Evolutionary conservation across 1,140 invertebrate genomes (phyloP), one percentile per base, ranked within the genome.

Genomic region (Triops longicaudatus): DNA sequence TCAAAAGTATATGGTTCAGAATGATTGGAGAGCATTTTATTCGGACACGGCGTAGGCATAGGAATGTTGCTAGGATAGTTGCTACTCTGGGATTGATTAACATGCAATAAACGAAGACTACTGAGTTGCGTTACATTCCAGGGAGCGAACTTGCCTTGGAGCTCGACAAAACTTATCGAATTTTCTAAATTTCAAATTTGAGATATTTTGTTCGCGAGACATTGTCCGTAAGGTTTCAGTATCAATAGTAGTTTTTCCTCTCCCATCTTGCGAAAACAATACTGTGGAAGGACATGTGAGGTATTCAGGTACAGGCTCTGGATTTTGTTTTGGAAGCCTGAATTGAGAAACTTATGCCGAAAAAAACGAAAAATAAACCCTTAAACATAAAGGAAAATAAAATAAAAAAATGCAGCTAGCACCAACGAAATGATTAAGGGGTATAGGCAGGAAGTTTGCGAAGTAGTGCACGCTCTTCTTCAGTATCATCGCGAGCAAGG

Each of bases 401-500:
- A 37, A 37, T 7, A 37, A 37, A 37, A 37, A 37, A 37, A 37
- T 37, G 31, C 50, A 63, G 10, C 22, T 63, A 14, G 50, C 50
- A 63, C 22, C 22, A 22, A 63, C 6, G 50, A 22, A 63, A 63
- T n/a, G 1, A 63, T 84, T 84, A 86, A 78, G 86, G 85, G 22
- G 84, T 83, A 82, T 85, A 91, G 37, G 85, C 84, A 27, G 88
- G 88, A 63, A 92, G 84, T 79, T 89, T 88, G 74, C 87, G 86
- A 74, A 93, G 82, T 79, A 87, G 88, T 22, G 86, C 85, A 79
- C 86, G 87, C 43, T 92, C 90, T 79, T 91, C 88, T 14, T 91
- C 90, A 1, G 88, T 86, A 42, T 89, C 87, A 79, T 90, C 87
- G 17, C 88, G 82, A 12, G 88, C 90, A 63, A 93, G 88, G 79